Percentiles rank a stretch among this genome's conserved stretches.
Conservation (phyloP, 2,797 vertebrate genomes). For the Sebastiscus tertius region DNA sequence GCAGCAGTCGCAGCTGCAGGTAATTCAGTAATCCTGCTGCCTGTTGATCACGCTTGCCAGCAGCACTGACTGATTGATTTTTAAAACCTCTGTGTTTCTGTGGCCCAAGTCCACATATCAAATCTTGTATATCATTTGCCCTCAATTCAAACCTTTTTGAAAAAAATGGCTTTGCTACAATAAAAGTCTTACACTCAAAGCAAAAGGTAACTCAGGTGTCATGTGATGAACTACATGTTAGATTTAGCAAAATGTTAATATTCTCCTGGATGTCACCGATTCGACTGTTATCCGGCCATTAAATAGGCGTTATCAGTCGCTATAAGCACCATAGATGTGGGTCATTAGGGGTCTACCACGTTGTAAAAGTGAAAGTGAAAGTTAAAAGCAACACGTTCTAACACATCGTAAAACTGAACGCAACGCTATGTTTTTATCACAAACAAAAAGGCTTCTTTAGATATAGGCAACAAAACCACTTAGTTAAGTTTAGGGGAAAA, state of each 20-base stretch:
- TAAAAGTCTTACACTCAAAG: background rate
- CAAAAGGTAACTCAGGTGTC: background rate
- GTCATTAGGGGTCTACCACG: too few relatives aligned
- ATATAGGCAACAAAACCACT: background rate
- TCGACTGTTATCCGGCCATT: too few relatives aligned
- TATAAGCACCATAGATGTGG: too few relatives aligned
- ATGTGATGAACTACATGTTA: background rate
- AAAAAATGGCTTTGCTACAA: background rate
- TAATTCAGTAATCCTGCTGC: constrained; percentile 26
- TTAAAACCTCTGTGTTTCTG: background rate
- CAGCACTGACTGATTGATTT: constrained; percentile 14
- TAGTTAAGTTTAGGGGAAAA: too few relatives aligned
- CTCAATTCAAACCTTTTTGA: background rate
- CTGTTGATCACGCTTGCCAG: constrained; percentile 23
- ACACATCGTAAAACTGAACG: background rate
- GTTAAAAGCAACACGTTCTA: background rate
- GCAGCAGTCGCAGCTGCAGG: constrained; percentile 11
- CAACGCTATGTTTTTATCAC: background rate
- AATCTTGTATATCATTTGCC: background rate
- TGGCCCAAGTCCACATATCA: background rate
- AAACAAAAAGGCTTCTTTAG: background rate
- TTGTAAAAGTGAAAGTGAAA: too few relatives aligned
- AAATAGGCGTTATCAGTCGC: too few relatives aligned
- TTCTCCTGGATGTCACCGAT: background rate
- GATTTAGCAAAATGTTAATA: background rate